Base-by-base conservation (phyloP, 2,797 vertebrate genomes). In the Schizopygopsis malacanthus region DNA sequence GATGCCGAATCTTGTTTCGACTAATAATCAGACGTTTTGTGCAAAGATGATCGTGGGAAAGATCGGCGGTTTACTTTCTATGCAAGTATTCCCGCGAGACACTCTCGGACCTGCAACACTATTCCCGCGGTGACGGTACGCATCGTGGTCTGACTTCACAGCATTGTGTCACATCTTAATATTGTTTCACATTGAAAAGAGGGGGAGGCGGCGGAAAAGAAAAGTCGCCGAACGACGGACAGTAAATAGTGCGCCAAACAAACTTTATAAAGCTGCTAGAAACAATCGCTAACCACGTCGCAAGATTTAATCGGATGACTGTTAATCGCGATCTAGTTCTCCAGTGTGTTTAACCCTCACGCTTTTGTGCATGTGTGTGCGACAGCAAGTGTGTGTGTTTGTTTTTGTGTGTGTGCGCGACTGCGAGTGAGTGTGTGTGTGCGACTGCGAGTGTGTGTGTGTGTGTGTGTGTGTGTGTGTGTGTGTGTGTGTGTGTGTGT, bases 161-260 rank as follows among this genome's bases (percentile, higher is more conserved):
- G 93, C 95, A 94, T 96, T 96, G 89, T 98, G 96, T 97, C 96
- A 97, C 96, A 95, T 96, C 96, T 94, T 96, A 97, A 94, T 98
- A 98, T 97, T 98, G 97, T 98, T 99, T 99, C 98, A 99, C 97
- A 98, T 97, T 98, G 97, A 98, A 98, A 97, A 97, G 96, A 97
- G 92, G 94, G 97, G 94, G 95, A 90, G 93, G 92, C 90, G 92
- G 93, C 93, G 94, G 96, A 95, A 94, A 96, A 92, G 96, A 28
- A 28, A 28, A 28, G 28, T 91, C 94, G 93, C 95, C 94, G 92
- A 89, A 93, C 91, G 84, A 94, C 88, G 88, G 94, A 94, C 88
- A 87, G 94, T 94, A 95, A 95, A 65, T 65, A 33, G 3, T 33
- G 63, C 94, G 95, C 91, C 94, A 95, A 96, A 93, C 73, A 72